Conservation (phyloP, 2,888 invertebrate species). For the Parnassius mnemosyne region DNA sequence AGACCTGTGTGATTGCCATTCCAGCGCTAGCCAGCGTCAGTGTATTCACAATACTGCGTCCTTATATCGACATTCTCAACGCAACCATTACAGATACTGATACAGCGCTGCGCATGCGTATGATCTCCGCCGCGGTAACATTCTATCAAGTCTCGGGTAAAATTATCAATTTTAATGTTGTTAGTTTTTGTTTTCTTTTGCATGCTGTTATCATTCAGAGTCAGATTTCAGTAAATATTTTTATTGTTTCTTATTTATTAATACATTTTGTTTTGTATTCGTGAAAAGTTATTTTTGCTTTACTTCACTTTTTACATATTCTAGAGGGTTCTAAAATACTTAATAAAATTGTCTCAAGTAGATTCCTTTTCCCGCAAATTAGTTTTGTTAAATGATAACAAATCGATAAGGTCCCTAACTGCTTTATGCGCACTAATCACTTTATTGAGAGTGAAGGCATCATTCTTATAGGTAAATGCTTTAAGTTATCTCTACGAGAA, state of each 20-base stretch:
- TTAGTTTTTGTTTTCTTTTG: background rate
- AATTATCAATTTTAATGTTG: no score
- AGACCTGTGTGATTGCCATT: conserved; percentile 44
- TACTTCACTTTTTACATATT: no score
- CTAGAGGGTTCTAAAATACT: no score
- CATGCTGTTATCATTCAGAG: background rate
- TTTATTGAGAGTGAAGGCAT: background rate
- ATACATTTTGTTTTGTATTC: no score
- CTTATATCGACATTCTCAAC: conserved; percentile 55
- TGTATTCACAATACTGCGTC: conserved; percentile 60
- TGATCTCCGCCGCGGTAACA: conserved; percentile 10
- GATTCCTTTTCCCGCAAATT: background rate
- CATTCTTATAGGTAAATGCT: background rate
- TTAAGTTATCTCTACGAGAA: background rate
- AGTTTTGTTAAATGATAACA: background rate
- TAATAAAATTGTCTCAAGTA: background rate
- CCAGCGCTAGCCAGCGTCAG: conserved; percentile 45
- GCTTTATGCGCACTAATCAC: background rate
- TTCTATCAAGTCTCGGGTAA: background rate
- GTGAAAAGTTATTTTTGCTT: no score
- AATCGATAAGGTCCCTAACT: background rate
- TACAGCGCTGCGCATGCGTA: conserved; percentile 42
- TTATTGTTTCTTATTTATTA: no score
- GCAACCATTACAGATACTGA: conserved; percentile 53
- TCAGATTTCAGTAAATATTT: no score